phyloP scores from a whole-genome alignment of 1,140 invertebrate species.

The Megalopta genalis region DNA sequence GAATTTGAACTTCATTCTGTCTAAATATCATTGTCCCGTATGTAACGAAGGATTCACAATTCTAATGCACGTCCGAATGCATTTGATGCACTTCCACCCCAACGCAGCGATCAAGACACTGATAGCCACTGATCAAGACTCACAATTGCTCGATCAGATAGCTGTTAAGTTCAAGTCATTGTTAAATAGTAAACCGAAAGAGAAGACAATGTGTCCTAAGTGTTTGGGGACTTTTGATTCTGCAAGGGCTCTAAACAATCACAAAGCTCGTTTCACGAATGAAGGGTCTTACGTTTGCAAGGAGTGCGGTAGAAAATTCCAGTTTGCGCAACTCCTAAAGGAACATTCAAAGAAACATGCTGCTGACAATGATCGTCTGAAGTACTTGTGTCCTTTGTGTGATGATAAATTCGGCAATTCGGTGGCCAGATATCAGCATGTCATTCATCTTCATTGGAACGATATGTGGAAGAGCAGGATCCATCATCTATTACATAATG shows the following conservation, averaged over 20 bases:
- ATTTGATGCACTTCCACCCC: conserved; percentile 57
- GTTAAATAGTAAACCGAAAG: background rate
- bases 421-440: background rate
- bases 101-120: rapidly evolving
- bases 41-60: conserved; percentile 50
- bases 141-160: too few species aligned
- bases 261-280: conserved; percentile 41
- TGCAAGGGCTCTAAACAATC: conserved; percentile 34
- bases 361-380: background rate
- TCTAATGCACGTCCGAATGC: conserved; percentile 10
- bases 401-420: background rate
- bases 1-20: background rate
- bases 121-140: too few species aligned
- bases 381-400: background rate
- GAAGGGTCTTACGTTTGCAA: conserved; percentile 41
- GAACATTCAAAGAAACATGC: conserved; percentile 53
- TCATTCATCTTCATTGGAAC: background rate
- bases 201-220: conserved; percentile 21
- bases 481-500: background rate
- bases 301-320: conserved; percentile 53
- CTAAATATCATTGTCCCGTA: conserved; percentile 38
- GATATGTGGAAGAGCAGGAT: background rate
- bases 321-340: conserved; percentile 21
- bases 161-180: too few species aligned
- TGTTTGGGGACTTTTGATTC: conserved; percentile 49